A percentile compares a stretch with the other conserved stretches of the same genome.
phyloP scores from a whole-genome alignment of 2,888 invertebrate genomes.

The Drosophila sordidula region DNA sequence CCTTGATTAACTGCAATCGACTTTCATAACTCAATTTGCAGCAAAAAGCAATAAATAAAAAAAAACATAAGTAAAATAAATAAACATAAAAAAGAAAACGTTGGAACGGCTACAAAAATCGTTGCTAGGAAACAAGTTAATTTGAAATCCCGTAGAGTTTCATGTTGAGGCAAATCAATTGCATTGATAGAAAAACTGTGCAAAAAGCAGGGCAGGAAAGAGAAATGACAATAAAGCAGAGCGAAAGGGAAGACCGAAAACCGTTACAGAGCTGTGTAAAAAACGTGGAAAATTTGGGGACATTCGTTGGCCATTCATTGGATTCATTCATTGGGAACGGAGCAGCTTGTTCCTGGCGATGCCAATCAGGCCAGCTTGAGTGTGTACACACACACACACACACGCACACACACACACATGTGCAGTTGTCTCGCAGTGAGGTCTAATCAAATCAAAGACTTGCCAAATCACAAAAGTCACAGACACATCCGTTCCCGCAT shows the following conservation, averaged over 20 bases:
- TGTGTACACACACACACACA: conserved; percentile 1
- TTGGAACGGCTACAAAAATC: neutral
- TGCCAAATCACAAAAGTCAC: conserved; percentile 59
- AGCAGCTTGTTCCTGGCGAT: conserved; percentile 27
- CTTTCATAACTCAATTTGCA: conserved; percentile 59
- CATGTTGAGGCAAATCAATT: conserved; percentile 69
- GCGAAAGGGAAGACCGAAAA: conserved; percentile 8
- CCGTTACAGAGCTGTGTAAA: conserved; percentile 16
- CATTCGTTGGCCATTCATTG: conserved; percentile 67
- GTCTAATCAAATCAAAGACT: conserved; percentile 67
- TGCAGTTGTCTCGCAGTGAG: conserved; percentile 25
- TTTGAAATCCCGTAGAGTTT: conserved; percentile 33
- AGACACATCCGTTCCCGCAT: conserved; percentile 53
- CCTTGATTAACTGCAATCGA: conserved; percentile 53
- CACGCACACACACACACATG: neutral
- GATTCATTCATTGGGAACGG: conserved; percentile 58
- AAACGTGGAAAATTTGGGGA: conserved; percentile 27
- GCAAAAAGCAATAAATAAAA: conserved; percentile 4
- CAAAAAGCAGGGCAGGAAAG: conserved; percentile 3
- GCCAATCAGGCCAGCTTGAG: conserved; percentile 37
- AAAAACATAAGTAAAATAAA: conserved; percentile 1
- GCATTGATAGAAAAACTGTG: conserved; percentile 47
- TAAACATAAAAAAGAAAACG: neutral
- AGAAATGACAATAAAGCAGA: neutral
- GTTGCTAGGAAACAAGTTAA: conserved; percentile 51